These are phyloP conservation scores for Carassius auratus DNA, from an alignment of 2,113 vertebrate species.

Conservation along the genomic window DNA sequence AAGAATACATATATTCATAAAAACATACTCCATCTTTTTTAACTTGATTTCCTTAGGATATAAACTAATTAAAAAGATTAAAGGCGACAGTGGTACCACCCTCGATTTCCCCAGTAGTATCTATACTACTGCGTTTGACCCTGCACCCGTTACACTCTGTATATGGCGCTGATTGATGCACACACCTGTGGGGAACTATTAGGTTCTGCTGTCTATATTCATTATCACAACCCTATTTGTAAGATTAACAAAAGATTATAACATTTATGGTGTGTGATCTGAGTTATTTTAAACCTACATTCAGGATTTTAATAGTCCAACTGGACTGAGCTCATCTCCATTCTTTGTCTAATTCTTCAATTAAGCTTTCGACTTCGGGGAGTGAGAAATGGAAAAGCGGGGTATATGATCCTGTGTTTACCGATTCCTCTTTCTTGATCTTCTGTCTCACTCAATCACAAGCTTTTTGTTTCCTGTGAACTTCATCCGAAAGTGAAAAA, in stretches of 20 bases:
- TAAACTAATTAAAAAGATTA: too few species aligned
- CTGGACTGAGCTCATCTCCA: neutral
- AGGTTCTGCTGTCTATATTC: neutral
- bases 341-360: neutral
- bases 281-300: neutral
- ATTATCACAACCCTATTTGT: neutral
- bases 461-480: too few species aligned
- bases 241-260: neutral
- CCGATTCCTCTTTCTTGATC: too few species aligned
- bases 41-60: too few species aligned
- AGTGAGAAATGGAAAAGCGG: too few species aligned
- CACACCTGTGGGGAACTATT: neutral
- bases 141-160: neutral
- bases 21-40: too few species aligned
- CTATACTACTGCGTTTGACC: neutral
- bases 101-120: neutral
- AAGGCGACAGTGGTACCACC: too few species aligned
- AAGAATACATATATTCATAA: too few species aligned
- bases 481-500: too few species aligned
- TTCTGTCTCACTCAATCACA: too few species aligned
- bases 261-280: neutral
- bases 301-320: neutral
- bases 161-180: neutral
- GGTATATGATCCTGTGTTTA: too few species aligned
- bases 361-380: neutral